Percentiles rank a stretch among this genome's conserved stretches.
Conservation (phyloP, 2,113 vertebrate genomes). For the Beaufortia kweichowensis region DNA sequence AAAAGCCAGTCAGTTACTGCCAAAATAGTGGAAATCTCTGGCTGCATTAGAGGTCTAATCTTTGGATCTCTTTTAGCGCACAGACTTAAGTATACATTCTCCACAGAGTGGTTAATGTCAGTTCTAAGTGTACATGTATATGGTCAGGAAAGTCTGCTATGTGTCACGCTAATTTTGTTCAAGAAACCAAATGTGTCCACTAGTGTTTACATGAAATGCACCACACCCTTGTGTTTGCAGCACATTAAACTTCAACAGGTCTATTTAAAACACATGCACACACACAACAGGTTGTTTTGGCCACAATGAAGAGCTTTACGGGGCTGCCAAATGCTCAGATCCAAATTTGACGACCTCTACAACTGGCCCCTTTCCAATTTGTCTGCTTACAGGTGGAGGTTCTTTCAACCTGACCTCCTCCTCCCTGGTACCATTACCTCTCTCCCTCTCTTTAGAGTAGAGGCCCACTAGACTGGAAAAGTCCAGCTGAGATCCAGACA, state of each 20-base stretch:
- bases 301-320: constrained; percentile 53
- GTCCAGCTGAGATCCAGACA: constrained; percentile 41
- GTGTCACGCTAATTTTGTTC: constrained; percentile 71
- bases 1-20: constrained; percentile 13
- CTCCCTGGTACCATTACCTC: constrained; percentile 12
- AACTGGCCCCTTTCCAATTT: constrained; percentile 32
- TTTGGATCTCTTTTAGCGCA: constrained; percentile 24
- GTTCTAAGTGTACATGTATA: constrained; percentile 45
- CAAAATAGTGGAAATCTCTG: constrained; percentile 19
- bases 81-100: constrained; percentile 25
- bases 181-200: constrained; percentile 67
- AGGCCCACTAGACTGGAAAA: constrained; percentile 24
- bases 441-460: constrained; percentile 5
- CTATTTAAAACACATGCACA: constrained; percentile 46
- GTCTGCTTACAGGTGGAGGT: constrained; percentile 51
- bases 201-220: constrained; percentile 74
- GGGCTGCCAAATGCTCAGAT: constrained; percentile 44
- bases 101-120: constrained; percentile 42
- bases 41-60: constrained; percentile 26
- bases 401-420: constrained; percentile 31
- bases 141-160: constrained; percentile 69
- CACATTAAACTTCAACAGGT: constrained; percentile 54
- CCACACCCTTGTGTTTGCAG: constrained; percentile 63
- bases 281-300: constrained; percentile 46
- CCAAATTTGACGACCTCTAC: constrained; percentile 18